Conservation (phyloP, 2,888 invertebrate species). For the Salticus scenicus region DNA sequence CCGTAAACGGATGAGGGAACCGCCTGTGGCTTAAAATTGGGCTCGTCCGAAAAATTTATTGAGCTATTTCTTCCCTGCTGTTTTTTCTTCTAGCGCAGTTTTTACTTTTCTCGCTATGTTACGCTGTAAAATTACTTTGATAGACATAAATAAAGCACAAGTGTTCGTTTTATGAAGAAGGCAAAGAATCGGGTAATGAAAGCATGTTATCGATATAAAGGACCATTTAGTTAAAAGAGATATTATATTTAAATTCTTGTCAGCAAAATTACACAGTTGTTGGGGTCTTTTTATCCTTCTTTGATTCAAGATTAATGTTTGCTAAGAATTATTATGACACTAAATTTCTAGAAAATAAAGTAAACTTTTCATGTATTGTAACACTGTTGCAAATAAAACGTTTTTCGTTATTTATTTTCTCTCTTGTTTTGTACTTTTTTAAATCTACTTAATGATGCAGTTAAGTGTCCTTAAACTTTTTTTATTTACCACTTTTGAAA, state of each 20-base stretch:
- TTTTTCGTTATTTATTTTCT: no score
- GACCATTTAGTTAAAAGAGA: not conserved
- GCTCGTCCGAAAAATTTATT: slow-evolving; percentile 52
- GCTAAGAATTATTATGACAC: no score
- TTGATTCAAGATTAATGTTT: no score
- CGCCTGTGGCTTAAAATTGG: slow-evolving; percentile 35
- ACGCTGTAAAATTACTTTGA: not conserved
- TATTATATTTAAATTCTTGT: not conserved
- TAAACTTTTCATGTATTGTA: no score
- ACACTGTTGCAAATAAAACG: no score
- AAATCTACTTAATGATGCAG: no score
- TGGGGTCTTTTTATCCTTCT: no score
- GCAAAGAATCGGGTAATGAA: slow-evolving; percentile 43
- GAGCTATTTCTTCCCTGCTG: slow-evolving; percentile 40
- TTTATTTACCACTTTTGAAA: no score
- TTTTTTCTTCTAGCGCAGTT: not conserved
- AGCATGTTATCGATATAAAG: not conserved
- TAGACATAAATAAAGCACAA: slow-evolving; percentile 30
- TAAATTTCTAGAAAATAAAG: no score
- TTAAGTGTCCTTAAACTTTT: no score
- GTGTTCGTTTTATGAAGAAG: not conserved
- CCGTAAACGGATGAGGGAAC: slow-evolving; percentile 17
- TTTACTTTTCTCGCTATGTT: not conserved
- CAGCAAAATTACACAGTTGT: not conserved
- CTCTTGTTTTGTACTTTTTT: no score